These are phyloP conservation scores for Acrobeloides nanus DNA, from an alignment of 2,888 invertebrate genomes.

Conservation along the genomic window DNA sequence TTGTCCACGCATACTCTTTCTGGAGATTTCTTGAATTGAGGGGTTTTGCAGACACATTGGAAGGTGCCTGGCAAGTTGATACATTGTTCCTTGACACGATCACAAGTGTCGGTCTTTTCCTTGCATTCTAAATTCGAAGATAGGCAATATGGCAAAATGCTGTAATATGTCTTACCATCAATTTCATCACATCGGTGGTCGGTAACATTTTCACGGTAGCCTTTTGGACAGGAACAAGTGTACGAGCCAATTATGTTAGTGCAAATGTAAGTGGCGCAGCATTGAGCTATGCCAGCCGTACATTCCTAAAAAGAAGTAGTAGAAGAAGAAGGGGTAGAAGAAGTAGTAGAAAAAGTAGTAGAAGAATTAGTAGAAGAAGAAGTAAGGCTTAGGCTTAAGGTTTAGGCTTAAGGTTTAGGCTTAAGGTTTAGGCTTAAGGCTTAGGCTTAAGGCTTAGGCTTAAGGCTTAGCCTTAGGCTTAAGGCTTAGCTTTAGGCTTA, in stretches of 20 bases:
- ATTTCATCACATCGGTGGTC: constrained; percentile 6
- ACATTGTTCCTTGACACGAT: constrained; percentile 6
- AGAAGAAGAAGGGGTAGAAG: no score
- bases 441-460: no score
- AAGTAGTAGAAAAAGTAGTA: no score
- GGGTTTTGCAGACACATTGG: constrained; percentile 11
- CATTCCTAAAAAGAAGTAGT: constrained; percentile 3
- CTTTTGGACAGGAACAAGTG: constrained; percentile 2
- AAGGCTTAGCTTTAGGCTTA: no score
- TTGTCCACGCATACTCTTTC: constrained; percentile 9
- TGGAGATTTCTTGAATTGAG: constrained; percentile 3
- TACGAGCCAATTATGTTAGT: constrained; percentile 2
- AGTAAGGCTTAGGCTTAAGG: no score
- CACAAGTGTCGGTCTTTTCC: neutral
- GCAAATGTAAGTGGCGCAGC: constrained; percentile 5
- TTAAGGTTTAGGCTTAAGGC: no score
- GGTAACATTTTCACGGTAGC: constrained; percentile 2
- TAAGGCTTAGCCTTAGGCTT: no score
- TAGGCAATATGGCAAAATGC: no score
- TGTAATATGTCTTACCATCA: neutral
- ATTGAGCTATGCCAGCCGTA: neutral
- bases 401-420: no score
- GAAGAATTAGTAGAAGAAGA: no score
- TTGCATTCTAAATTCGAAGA: neutral
- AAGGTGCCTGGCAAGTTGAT: constrained; percentile 9